A percentile compares a stretch with the other conserved stretches of the same genome.
These are phyloP conservation scores for Trichomalopsis sarcophagae DNA, from an alignment of 1,140 invertebrate species.

Conservation along the genomic window DNA sequence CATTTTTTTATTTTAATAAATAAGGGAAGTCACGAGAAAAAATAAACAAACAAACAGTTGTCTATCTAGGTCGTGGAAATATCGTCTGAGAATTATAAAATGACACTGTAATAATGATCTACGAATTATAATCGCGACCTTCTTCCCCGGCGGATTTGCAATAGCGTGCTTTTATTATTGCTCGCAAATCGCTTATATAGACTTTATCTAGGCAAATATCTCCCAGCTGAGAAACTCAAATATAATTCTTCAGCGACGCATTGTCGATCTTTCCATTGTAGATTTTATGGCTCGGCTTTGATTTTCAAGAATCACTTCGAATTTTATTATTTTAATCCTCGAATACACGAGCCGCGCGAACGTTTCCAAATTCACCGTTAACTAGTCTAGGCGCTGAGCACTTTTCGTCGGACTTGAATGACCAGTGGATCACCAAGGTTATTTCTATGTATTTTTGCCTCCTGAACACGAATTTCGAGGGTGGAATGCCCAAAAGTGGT, in stretches of 20 bases:
- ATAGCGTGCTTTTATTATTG: constrained; percentile 5
- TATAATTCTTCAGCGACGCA: neutral
- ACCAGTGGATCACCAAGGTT: too few species aligned
- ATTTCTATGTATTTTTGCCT: too few species aligned
- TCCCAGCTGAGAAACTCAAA: neutral
- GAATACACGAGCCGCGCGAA: too few species aligned
- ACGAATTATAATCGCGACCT: constrained; percentile 11
- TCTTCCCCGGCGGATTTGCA: neutral
- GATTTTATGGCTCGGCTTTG: too few species aligned
- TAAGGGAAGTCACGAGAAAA: neutral
- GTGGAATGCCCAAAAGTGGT: too few species aligned
- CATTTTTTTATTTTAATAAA: constrained; percentile 46
- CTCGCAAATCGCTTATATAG: neutral
- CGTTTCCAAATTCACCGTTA: neutral
- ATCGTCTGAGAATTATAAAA: constrained; percentile 19
- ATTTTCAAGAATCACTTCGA: too few species aligned
- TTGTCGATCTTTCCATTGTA: too few species aligned
- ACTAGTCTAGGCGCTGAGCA: neutral
- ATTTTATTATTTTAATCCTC: too few species aligned
- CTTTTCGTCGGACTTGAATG: too few species aligned
- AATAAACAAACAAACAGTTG: neutral
- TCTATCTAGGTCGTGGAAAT: constrained; percentile 17
- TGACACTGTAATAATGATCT: neutral
- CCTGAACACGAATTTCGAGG: too few species aligned
- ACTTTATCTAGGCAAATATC: constrained; percentile 31